Evolutionary conservation across 2,888 invertebrate genomes (phyloP), one percentile per base, ranked within the genome.

Genomic region (Nipponacmea schrenckii): DNA sequence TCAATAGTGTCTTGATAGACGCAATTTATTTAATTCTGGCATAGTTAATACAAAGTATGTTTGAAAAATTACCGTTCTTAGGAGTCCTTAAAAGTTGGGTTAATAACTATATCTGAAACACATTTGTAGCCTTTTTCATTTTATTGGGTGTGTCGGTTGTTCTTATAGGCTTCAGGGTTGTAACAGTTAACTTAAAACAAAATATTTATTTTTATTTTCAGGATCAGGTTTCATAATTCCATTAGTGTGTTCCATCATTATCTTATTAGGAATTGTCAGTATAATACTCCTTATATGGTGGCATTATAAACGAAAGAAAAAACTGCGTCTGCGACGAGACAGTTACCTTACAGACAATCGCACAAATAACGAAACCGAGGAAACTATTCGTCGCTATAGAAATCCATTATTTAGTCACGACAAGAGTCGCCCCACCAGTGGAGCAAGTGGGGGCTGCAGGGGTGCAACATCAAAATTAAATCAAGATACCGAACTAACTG

Each of bases 291-390:
- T 91, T 17, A 67, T 86, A 15, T 65, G 84, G 39, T 87, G 87
- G 84, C 86, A 92, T 68, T 91, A 92, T 79, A 89, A 92, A 87
- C 91, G 92, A 56, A 92, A 92, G 79, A 89, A 75, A 62, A 74
- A 75, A 24, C 74, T 74, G 48, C 76, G 91, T 26, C 88, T 91
- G 71, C 88, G 91, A 20, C 77, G 79, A 39, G 75, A 80, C 17
- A 76, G 80, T 48, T 75, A 80, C 62, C 79, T 80, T 39, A 73
- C 76, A 26, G 84, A 87, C 67, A 95, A 95, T 85, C 95, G 95
- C 88, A 94, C 95, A 3, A 96, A 96, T 89, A 96, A 96, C 89
- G 96, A 96, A 89, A 96, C 95, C 88, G 95, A 95, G 87, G 95
- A 96, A 87, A 96, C 96, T 89, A 96, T 96, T 73, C 92, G 95